phyloP scores from a whole-genome alignment of 1,140 invertebrate genomes.

The Dufourea novaeangliae region DNA sequence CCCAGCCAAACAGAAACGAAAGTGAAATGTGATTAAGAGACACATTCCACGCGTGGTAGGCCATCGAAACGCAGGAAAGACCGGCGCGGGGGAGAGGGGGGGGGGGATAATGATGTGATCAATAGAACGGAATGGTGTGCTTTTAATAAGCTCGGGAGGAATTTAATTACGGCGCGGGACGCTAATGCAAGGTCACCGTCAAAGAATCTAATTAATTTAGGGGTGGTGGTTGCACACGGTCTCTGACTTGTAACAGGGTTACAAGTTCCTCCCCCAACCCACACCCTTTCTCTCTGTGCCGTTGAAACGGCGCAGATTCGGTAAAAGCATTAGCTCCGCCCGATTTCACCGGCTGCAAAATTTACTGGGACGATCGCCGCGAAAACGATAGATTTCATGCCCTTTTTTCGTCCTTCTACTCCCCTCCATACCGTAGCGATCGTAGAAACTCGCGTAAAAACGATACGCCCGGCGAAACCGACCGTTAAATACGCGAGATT shows the following conservation, averaged over 20 bases:
- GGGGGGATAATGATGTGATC: slow-evolving; percentile 31
- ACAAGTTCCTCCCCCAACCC: slow-evolving; percentile 24
- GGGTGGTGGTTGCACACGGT: slow-evolving; percentile 6
- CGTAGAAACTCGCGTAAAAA: background rate
- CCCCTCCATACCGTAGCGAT: too few relatives aligned
- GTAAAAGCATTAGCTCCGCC: slow-evolving; percentile 23
- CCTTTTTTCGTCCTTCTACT: background rate
- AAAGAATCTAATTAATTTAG: slow-evolving; percentile 48
- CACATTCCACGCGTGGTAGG: background rate
- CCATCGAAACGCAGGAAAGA: background rate
- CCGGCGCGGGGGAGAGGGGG: too few relatives aligned
- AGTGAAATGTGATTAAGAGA: too few relatives aligned
- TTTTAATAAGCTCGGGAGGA: slow-evolving; percentile 28
- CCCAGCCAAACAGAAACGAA: too few relatives aligned
- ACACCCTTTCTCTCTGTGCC: too few relatives aligned
- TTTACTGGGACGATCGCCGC: slow-evolving; percentile 15
- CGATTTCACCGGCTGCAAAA: slow-evolving; percentile 37
- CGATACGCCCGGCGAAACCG: background rate
- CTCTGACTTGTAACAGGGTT: slow-evolving; percentile 23
- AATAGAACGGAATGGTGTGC: slow-evolving; percentile 16
- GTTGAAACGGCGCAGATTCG: slow-evolving; percentile 26
- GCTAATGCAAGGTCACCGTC: slow-evolving; percentile 44
- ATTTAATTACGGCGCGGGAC: slow-evolving; percentile 37
- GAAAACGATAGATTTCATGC: slow-evolving; percentile 10
- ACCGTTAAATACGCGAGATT: background rate